Base-by-base conservation (phyloP, 2,113 vertebrate genomes). In the Platysternon megacephalum region DNA sequence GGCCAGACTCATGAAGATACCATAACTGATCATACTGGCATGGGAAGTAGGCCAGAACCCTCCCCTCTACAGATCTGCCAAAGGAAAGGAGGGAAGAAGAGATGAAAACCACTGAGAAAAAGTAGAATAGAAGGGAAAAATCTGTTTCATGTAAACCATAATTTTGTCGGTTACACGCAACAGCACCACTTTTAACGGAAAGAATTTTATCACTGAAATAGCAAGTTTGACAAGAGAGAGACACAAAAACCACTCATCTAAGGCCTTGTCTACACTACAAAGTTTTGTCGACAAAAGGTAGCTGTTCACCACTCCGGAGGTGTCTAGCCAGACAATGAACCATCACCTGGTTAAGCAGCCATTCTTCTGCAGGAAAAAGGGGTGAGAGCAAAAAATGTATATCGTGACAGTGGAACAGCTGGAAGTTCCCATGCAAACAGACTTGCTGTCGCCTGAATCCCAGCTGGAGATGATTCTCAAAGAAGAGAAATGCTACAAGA, bases 71-170 rank as follows among this genome's bases (percentile, higher is more conserved):
- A 56, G 72, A 35, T 8, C 65, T 19, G 65, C 35, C 35, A 68
- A 8, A 68, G 65, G 35, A 68, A 72, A 87, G 53, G 22, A 29
- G 91, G 6, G 26, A 5, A 93, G 68, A 52, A 88, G 79, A 94
- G 16, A 58, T 6, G 74, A 24, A 91, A 87, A 39, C 19, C 44
- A 91, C 4, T 82, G 52, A 92, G 84, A 28, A 93, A 51, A 79
- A 61, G 28, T 19, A 44, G 72, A 86, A 86, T 32, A 79, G 94
- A 94, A 24, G 46, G 3, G 0, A 80, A 85, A 92, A 93, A 76
- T 17, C 85, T 93, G 29, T 8, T 48, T 22, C 35, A 72, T 4
- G 7, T 0, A 0, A 58, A 22, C 32, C 46, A 90, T 53, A 87
- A 79, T 28, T n/a, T 85, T 3, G 51, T 85, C 74, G 90, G 32